These are phyloP conservation scores for Marisa cornuarietis DNA, from an alignment of 1,140 invertebrate species.

Conservation along the genomic window DNA sequence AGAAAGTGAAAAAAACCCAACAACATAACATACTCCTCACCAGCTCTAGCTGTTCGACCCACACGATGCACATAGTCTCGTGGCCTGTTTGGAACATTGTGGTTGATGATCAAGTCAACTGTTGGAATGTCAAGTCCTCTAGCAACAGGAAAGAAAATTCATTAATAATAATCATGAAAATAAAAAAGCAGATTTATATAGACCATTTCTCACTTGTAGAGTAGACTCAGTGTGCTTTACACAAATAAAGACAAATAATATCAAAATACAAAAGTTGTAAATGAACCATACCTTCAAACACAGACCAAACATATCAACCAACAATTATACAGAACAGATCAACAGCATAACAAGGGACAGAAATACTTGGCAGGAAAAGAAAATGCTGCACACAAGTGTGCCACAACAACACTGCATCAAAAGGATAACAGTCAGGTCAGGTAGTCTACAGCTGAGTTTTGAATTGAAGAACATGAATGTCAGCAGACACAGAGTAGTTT, in stretches of 20 bases:
- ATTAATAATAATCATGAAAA: background rate
- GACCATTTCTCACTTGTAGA: too few relatives aligned
- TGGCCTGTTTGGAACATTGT: conserved; percentile 66
- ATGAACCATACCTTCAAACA: background rate
- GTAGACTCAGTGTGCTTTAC: too few relatives aligned
- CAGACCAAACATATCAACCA: background rate
- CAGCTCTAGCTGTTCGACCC: conserved; percentile 65
- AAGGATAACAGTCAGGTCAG: too few relatives aligned
- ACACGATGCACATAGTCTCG: conserved; percentile 67
- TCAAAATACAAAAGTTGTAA: too few relatives aligned
- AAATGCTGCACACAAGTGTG: too few relatives aligned
- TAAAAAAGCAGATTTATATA: background rate
- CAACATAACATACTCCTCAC: conserved; percentile 47
- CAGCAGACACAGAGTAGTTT: too few relatives aligned
- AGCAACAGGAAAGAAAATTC: conserved; percentile 20
- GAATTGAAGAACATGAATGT: too few relatives aligned
- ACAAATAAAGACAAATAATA: too few relatives aligned
- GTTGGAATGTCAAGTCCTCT: conserved; percentile 67
- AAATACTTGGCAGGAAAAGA: too few relatives aligned
- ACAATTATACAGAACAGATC: background rate
- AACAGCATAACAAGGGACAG: background rate
- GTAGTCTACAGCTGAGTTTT: too few relatives aligned
- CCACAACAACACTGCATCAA: too few relatives aligned
- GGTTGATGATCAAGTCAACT: conserved; percentile 67
- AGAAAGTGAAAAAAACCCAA: too few relatives aligned